Evolutionary conservation across 2,888 invertebrate genomes (phyloP), one percentile per base, ranked within the genome.

Genomic region (Syrista parreyssii): DNA sequence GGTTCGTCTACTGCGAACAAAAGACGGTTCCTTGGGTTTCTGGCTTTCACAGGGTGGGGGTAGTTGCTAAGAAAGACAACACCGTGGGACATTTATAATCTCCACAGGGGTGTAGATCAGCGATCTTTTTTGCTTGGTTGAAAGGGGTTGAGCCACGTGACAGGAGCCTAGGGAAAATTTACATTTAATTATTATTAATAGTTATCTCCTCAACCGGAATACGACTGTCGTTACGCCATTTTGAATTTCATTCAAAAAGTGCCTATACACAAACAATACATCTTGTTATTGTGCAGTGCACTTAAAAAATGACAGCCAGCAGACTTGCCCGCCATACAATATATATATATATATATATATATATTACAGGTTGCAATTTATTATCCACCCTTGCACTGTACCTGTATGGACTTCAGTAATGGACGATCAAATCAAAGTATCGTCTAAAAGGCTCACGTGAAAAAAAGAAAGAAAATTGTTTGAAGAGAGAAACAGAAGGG

Each of bases 81-180:
- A 55, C 81, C 80, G 82, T 79, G 78, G 84, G 84, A 87, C 86
- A 86, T 88, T 87, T 86, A 86, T 88, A 88, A 87, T 88, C 86
- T 84, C 85, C 83, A 76, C 79, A 79, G 75, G 82, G 83, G 80
- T 86, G 86, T 90, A 89, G 86, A 90, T 90, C 90, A 90, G 82
- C 88, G 85, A 89, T 90, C 88, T 89, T 90, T 55, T 89, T 90
- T 90, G 90, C 87, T 88, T 83, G 81, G 85, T 80, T 87, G 88
- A 85, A 79, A 88, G 88, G 89, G 89, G 89, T 55, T 87, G 84
- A 78, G 55, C 76, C 77, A 73, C 55, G 55, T 23, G 55, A 55
- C 71, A 33, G 75, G 76, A 82, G 84, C 76, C 72, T 78, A 0
- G 55, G 55, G 23, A 81, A 84, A 87, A 88, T 87, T 87, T 84